A percentile compares a stretch with the other conserved stretches of the same genome.
These are phyloP conservation scores for Panurus biarmicus DNA, from an alignment of 2,113 vertebrate genomes.

Conservation along the genomic window DNA sequence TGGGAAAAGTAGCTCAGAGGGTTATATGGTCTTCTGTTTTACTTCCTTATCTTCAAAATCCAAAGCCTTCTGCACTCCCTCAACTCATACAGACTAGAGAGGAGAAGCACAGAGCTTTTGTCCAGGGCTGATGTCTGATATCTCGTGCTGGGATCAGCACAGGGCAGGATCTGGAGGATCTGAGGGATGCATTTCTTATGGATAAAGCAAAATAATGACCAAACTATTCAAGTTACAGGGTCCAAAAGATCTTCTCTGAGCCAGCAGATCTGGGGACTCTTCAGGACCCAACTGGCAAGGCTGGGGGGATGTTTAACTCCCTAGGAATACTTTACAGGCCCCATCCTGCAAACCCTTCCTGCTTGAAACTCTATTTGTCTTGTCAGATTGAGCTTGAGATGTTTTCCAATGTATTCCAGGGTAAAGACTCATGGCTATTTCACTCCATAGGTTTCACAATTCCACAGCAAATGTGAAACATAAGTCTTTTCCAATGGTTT, in stretches of 20 bases:
- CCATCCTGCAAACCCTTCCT: neutral
- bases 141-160: neutral
- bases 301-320: neutral
- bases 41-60: neutral
- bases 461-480: constrained; percentile 18
- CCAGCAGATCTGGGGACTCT: neutral
- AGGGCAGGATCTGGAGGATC: neutral
- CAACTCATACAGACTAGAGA: neutral
- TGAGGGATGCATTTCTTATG: neutral
- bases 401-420: constrained; percentile 10
- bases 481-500: constrained; percentile 27
- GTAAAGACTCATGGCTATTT: neutral
- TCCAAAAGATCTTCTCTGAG: neutral
- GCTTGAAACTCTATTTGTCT: neutral
- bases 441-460: neutral
- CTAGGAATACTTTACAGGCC: neutral
- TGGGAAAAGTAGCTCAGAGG: neutral
- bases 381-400: constrained; percentile 17
- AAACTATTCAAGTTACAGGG: neutral
- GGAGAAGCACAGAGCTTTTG: neutral
- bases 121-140: neutral
- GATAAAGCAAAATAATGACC: neutral
- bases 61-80: neutral
- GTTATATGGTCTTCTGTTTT: neutral
- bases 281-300: neutral